A percentile compares a stretch with the other conserved stretches of the same genome.
These are phyloP conservation scores for Mythimna pallens DNA, from an alignment of 2,888 invertebrate species.

Conservation along the genomic window DNA sequence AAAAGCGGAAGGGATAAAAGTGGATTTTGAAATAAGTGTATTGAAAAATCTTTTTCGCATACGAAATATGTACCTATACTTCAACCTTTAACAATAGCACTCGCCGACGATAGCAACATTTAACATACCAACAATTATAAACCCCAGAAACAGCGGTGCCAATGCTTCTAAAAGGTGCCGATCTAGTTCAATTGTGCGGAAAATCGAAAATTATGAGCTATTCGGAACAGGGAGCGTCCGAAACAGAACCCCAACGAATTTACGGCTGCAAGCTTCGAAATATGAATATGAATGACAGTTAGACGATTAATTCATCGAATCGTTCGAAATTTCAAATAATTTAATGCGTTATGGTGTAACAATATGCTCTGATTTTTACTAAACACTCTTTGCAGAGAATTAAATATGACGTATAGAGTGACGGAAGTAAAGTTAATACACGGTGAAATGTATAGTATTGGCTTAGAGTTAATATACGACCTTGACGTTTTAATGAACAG, in stretches of 20 bases:
- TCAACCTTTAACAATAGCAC: background rate
- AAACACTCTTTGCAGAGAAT: background rate
- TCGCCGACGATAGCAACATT: constrained; percentile 24
- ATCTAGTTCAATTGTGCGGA: constrained; percentile 84
- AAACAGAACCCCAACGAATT: constrained; percentile 78
- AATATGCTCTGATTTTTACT: constrained; percentile 8
- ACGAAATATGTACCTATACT: background rate
- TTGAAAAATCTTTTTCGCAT: background rate
- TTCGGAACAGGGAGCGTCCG: constrained; percentile 75
- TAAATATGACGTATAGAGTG: background rate
- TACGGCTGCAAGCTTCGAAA: constrained; percentile 66
- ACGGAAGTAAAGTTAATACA: background rate
- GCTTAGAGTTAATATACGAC: background rate
- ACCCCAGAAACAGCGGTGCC: constrained; percentile 41
- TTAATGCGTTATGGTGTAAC: constrained; percentile 20
- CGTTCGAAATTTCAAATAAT: constrained; percentile 51
- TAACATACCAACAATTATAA: constrained; percentile 54
- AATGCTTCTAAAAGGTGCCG: constrained; percentile 75
- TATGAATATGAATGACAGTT: constrained; percentile 77
- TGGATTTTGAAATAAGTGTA: no score
- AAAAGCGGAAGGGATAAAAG: no score
- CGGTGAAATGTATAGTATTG: background rate
- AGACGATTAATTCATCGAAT: constrained; percentile 60
- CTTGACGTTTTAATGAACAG: background rate
- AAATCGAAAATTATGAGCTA: constrained; percentile 89